Evolutionary conservation across 2,888 invertebrate genomes (phyloP).

Genomic region (Tiliacea citrago): DNA sequence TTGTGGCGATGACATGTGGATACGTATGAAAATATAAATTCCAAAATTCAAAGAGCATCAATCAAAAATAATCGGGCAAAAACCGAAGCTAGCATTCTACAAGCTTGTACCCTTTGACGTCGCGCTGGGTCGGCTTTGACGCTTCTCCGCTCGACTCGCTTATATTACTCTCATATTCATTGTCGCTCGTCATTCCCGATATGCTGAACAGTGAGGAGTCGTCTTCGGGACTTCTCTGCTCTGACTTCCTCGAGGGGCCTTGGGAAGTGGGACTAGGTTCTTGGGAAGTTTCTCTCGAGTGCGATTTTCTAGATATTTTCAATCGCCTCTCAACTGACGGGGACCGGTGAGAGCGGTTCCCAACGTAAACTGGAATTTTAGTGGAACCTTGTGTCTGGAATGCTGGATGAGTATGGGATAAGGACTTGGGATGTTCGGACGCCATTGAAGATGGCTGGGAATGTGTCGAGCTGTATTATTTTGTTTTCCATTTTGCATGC

Average conservation of each 20-base stretch:
- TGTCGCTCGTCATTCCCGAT: constrained; percentile 91
- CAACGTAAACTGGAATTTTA: constrained; percentile 94
- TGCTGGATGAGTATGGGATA: constrained; percentile 89
- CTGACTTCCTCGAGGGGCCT: constrained; percentile 86
- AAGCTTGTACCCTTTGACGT: constrained; percentile 89
- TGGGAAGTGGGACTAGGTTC: constrained; percentile 88
- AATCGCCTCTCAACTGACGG: constrained; percentile 85
- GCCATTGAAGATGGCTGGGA: constrained; percentile 90
- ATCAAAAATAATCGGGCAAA: constrained; percentile 83
- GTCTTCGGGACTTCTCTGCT: constrained; percentile 90
- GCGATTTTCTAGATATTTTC: constrained; percentile 79
- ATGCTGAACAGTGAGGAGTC: constrained; percentile 90
- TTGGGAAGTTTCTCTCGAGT: constrained; percentile 84
- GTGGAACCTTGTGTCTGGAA: constrained; percentile 92
- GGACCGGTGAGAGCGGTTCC: constrained; percentile 91
- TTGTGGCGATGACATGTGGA: constrained; percentile 52
- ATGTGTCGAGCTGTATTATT: constrained; percentile 87
- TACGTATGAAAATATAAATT: constrained; percentile 67
- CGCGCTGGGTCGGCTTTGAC: constrained; percentile 87
- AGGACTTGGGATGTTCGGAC: constrained; percentile 87
- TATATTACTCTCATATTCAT: constrained; percentile 90
- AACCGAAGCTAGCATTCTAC: constrained; percentile 87
- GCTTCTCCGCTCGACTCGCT: constrained; percentile 89
- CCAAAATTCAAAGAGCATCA: constrained; percentile 83
- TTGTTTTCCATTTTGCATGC: constrained; percentile 86